Evolutionary conservation across 2,113 vertebrate genomes (phyloP), one percentile per base, ranked within the genome.

Genomic region (Ageneiosus marmoratus): DNA sequence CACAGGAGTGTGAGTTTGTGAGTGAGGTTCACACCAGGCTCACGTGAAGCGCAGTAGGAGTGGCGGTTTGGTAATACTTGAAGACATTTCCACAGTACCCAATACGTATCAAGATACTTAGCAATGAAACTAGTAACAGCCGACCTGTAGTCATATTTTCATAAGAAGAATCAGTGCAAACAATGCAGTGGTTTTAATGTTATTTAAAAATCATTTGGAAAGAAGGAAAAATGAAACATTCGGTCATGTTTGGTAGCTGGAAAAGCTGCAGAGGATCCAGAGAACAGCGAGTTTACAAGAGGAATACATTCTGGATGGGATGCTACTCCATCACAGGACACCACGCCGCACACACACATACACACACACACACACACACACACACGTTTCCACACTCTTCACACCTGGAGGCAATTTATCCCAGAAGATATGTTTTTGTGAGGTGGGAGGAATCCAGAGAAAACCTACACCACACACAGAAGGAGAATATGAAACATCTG

Each of bases 1-100:
- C 95, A 97, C 85, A 93, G 96, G 16, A 98, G 96, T 79, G 91
- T 97, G 88, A 98, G 97, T 85, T 88, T 95, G 91, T 95, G 89
- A 93, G 79, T 12, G 58, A 18, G 32, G 3, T 46, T 16, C 18
- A 7, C 4, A 2, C 48, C 22, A 1, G 41, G 15, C 41, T 62
- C 41, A 50, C 41, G 11, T 48, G 41, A 82, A 60, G 67, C 32
- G 32, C 3, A 20, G 29, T 24, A 55, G 73, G 73, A 55, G 29
- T 53, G 50, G 29, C 9, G 10, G 13, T 32, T 29, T 53, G 29
- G 27, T 53, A 48, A 51, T 51, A 51, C 72, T 51, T 74, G 72
- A 51, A 74, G 72, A 53, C 16, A 22, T 76, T 55, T 55, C 29
- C 50, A 37, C 18, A 55, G 29, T 53, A 37, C 27, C 37, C 50